Conservation (phyloP, 2,797 vertebrate species). For the Lophotriccus pileatus region DNA sequence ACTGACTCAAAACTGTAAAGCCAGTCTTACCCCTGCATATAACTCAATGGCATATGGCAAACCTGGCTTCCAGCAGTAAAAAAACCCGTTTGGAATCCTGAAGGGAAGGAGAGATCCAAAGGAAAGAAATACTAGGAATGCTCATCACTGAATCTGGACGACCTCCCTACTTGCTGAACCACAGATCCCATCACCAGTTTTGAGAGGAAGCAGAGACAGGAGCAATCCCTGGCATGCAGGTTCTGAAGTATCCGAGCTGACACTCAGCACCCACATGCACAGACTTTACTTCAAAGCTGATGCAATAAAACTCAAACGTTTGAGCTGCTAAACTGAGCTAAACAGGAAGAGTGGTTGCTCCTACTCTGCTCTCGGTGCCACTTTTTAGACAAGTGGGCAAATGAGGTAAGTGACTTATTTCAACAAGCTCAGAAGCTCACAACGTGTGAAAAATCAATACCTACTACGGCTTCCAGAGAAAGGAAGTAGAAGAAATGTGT, state of each 20-base stretch:
- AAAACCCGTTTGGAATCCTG: background rate
- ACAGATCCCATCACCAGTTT: background rate
- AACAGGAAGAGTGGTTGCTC: slow-evolving; percentile 56
- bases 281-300: slow-evolving; percentile 3
- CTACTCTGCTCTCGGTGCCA: background rate
- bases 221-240: background rate
- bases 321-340: slow-evolving; percentile 14
- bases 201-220: background rate
- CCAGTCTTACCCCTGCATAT: background rate
- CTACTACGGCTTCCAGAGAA: background rate
- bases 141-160: background rate
- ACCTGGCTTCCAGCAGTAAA: background rate
- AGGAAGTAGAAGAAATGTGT: background rate
- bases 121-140: background rate
- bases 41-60: background rate
- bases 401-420: background rate
- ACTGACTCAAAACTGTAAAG: background rate
- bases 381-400: background rate
- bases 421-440: background rate
- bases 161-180: background rate
- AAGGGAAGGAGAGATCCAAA: background rate
- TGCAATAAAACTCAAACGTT: slow-evolving; percentile 33
- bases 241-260: background rate
- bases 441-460: background rate
- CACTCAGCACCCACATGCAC: background rate